These are phyloP conservation scores for Labia minor DNA, from an alignment of 2,888 invertebrate genomes.

Conservation along the genomic window DNA sequence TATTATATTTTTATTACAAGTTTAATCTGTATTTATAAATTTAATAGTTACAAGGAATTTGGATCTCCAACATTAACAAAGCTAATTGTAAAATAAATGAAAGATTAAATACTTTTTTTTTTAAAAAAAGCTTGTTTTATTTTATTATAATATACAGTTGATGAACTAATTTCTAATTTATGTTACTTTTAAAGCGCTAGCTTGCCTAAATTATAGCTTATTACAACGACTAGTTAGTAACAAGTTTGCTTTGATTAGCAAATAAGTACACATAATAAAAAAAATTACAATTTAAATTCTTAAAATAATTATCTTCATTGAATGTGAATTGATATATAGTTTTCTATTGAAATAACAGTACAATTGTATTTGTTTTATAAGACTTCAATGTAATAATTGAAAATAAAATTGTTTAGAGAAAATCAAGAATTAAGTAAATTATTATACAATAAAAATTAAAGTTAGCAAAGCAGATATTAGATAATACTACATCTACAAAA, in stretches of 20 bases:
- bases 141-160: background rate
- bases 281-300: too few species aligned
- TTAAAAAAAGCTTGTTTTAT: background rate
- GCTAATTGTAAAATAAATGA: background rate
- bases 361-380: background rate
- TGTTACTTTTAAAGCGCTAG: slow-evolving; percentile 1
- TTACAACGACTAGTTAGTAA: slow-evolving; percentile 13
- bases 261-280: background rate
- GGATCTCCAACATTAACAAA: too few species aligned
- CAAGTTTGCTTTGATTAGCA: background rate
- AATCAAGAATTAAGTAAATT: background rate
- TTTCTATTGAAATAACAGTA: background rate
- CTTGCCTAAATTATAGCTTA: background rate
- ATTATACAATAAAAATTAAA: background rate
- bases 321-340: background rate
- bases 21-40: too few species aligned
- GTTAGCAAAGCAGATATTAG: background rate
- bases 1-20: too few species aligned
- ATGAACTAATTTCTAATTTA: background rate
- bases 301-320: too few species aligned
- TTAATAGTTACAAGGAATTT: too few species aligned
- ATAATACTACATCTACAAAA: background rate
- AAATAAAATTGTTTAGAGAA: background rate
- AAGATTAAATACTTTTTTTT: background rate
- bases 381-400: background rate